Evolutionary conservation across 2,888 invertebrate species (phyloP).

Genomic region (Plagodis dolabraria): DNA sequence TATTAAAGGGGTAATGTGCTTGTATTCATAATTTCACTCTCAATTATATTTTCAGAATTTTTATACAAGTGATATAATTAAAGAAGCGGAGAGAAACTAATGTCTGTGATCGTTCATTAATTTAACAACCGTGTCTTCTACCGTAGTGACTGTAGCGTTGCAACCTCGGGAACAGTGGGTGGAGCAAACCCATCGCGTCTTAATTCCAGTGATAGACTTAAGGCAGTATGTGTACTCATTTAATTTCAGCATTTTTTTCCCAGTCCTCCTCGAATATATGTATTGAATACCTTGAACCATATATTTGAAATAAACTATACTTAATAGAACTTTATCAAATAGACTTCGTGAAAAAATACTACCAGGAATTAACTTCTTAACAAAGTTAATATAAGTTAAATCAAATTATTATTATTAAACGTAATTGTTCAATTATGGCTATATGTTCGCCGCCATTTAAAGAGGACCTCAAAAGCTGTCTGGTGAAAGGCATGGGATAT

Average conservation of each 20-base stretch:
- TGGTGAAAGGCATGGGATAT: no score
- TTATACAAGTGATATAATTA: not conserved
- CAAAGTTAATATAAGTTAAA: no score
- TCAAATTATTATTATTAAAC: no score
- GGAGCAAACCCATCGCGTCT: slow-evolving; percentile 25
- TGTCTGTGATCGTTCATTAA: slow-evolving; percentile 15
- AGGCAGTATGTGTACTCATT: not conserved
- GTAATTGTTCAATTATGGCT: no score
- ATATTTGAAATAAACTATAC: not conserved
- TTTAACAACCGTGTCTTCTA: slow-evolving; percentile 27
- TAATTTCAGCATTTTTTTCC: not conserved
- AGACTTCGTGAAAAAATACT: no score
- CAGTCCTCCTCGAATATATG: not conserved
- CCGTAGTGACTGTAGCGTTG: slow-evolving; percentile 36
- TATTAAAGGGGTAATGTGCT: no score
- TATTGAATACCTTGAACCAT: not conserved
- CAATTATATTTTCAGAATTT: no score
- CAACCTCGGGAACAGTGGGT: slow-evolving; percentile 35
- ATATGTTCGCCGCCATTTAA: no score
- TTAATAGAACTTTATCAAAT: no score
- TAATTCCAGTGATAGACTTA: not conserved
- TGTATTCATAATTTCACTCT: no score
- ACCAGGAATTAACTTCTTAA: no score
- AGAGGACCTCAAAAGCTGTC: no score
- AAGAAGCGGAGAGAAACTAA: not conserved